Conservation (phyloP, 2,888 invertebrate species). For the Aleiodes alternator region DNA sequence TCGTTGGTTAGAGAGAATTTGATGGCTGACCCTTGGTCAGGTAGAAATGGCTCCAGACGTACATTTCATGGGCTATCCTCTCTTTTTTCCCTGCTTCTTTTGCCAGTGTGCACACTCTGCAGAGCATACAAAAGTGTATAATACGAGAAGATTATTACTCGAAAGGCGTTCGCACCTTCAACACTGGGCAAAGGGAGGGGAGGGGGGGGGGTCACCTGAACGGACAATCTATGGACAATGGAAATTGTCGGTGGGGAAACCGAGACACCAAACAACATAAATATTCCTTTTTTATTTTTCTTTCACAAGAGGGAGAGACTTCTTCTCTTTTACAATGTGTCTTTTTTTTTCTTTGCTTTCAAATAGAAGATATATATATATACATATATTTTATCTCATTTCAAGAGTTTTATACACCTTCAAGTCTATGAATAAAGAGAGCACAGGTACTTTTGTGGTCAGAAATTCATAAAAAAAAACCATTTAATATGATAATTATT, state of each 20-base stretch:
- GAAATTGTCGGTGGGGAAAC: slow-evolving; percentile 62
- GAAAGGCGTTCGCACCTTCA: slow-evolving; percentile 74
- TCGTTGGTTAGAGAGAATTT: neutral
- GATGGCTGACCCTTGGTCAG: slow-evolving; percentile 72
- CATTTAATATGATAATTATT: slow-evolving; percentile 11
- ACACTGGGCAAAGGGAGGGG: slow-evolving; percentile 45
- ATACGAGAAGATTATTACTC: slow-evolving; percentile 73
- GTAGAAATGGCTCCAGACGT: slow-evolving; percentile 59
- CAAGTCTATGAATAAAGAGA: neutral
- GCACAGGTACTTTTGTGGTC: neutral
- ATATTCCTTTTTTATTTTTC: slow-evolving; percentile 64
- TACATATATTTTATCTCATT: neutral
- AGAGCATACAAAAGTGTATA: slow-evolving; percentile 70
- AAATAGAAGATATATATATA: slow-evolving; percentile 32
- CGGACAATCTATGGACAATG: slow-evolving; percentile 48
- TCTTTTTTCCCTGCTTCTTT: neutral
- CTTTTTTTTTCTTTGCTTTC: slow-evolving; percentile 48
- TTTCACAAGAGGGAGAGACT: neutral
- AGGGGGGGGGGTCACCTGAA: slow-evolving; percentile 61
- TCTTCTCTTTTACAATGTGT: neutral
- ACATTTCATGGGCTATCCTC: neutral
- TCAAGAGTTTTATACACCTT: slow-evolving; percentile 1
- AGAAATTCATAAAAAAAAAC: slow-evolving; percentile 20
- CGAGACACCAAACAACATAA: slow-evolving; percentile 75
- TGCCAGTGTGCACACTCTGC: slow-evolving; percentile 53